Conservation (phyloP, 1,140 invertebrate genomes). For the Drosophila cardini region DNA sequence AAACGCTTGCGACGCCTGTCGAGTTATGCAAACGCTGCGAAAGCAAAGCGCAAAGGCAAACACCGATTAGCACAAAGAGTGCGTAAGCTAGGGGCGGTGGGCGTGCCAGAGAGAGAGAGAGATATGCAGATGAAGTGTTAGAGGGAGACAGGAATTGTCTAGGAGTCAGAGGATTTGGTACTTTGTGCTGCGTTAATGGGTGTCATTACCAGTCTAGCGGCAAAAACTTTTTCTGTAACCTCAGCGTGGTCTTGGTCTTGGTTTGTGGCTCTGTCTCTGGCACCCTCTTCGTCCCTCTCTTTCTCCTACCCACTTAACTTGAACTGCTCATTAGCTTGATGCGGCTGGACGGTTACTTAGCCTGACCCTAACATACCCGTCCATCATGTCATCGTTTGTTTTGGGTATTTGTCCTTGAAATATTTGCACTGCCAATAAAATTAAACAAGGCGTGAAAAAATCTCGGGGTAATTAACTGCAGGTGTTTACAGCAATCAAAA, state of each 20-base stretch:
- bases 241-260: conserved; percentile 27
- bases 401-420: conserved; percentile 19
- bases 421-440: conserved; percentile 43
- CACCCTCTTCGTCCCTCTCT: conserved; percentile 28
- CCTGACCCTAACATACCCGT: conserved; percentile 16
- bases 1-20: background rate
- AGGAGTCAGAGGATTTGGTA: conserved; percentile 3
- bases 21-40: conserved; percentile 74
- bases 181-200: conserved; percentile 70
- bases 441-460: conserved; percentile 41
- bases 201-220: conserved; percentile 71
- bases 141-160: background rate
- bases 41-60: conserved; percentile 63
- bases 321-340: conserved; percentile 42
- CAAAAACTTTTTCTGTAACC: conserved; percentile 59
- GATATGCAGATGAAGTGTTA: background rate
- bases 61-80: conserved; percentile 68
- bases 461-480: conserved; percentile 58
- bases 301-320: conserved; percentile 30
- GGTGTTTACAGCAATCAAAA: conserved; percentile 36
- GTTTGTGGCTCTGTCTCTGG: conserved; percentile 11
- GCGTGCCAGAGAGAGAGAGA: conserved; percentile 1
- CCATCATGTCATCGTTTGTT: background rate
- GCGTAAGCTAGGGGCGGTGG: conserved; percentile 37
- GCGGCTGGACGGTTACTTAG: conserved; percentile 7